Percentiles rank a stretch among this genome's conserved stretches.
phyloP scores from a whole-genome alignment of 1,140 invertebrate species.

The Leptinotarsa lineolata region DNA sequence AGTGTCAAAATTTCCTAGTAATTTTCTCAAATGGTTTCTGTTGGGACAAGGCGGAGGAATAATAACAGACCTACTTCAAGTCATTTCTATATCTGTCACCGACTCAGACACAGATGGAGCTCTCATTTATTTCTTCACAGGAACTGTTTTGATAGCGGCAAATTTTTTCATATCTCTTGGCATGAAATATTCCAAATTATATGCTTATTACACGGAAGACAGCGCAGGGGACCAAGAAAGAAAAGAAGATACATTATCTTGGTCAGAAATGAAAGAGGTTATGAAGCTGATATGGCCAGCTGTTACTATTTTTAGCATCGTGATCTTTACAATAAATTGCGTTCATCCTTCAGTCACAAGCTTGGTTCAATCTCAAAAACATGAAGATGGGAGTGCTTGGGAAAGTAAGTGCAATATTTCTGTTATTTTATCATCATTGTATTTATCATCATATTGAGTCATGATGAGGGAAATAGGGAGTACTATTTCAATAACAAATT shows the following conservation, averaged over 20 bases:
- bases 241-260: neutral
- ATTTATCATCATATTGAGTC: too few relatives aligned
- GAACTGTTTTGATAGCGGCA: neutral
- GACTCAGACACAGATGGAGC: neutral
- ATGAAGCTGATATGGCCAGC: slow-evolving; percentile 1
- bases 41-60: slow-evolving; percentile 14
- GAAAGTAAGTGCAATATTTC: neutral
- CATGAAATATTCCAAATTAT: too few relatives aligned
- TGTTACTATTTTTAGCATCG: neutral
- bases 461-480: too few relatives aligned
- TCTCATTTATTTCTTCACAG: neutral
- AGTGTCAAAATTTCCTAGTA: neutral
- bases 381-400: neutral
- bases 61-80: neutral
- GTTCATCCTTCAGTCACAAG: neutral
- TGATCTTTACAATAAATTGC: neutral
- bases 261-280: slow-evolving; percentile 10
- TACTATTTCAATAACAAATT: too few relatives aligned
- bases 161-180: neutral
- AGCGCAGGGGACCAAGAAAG: too few relatives aligned
- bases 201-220: too few relatives aligned
- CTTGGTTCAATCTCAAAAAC: slow-evolving; percentile 1
- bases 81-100: neutral
- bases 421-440: too few relatives aligned
- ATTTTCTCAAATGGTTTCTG: neutral